Base-by-base conservation (phyloP, 1,140 invertebrate species). In the Dolichoris vasculosae region DNA sequence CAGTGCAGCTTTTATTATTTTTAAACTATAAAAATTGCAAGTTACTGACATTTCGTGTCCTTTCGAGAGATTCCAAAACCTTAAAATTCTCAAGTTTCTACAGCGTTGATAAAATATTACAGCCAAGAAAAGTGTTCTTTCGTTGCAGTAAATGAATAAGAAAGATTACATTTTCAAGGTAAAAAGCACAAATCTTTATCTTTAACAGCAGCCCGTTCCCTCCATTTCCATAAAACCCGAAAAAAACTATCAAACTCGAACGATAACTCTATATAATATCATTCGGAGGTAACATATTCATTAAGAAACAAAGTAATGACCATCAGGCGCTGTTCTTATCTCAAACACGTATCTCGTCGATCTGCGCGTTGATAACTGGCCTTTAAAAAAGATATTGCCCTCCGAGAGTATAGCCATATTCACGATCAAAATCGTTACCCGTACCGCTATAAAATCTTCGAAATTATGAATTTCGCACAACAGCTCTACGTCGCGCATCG, bases 301-400 rank as follows among this genome's bases (percentile, higher is more conserved):
- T 79, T 80, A 84, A 84, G 83, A 79, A 78, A 84, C 82, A 84
- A 84, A 77, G 59, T 83, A 77, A 67, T 59, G 59, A 83, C 55
- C 59, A 59, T 83, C 55, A 76, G 13, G 9, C 48, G 26, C n/a
- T 7, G n/a, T 26, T 13, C 6, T 46, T 84, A 84, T 77, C 71
- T 83, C 15, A 38, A 63, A 63, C n/a, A 51, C 38, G 8, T 51
- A 83, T 83, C 71, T 30, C 35, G 63, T 8, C 73, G 82, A 84
- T 84, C 59, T n/a, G 30, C 40, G 30, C 35, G 13, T 40, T 55
- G 82, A 84, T 84, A 84, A 64, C 32, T 46, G 30, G n/a, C 43
- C 8, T 73, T 73, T 43, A 43, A 30, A 75, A 51, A 51, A 76
- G 75, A 76, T 69, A 79, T 64, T 32, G 8, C 32, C 13, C 23